These are phyloP conservation scores for Brassicogethes aeneus DNA, from an alignment of 2,888 invertebrate genomes.

Conservation along the genomic window DNA sequence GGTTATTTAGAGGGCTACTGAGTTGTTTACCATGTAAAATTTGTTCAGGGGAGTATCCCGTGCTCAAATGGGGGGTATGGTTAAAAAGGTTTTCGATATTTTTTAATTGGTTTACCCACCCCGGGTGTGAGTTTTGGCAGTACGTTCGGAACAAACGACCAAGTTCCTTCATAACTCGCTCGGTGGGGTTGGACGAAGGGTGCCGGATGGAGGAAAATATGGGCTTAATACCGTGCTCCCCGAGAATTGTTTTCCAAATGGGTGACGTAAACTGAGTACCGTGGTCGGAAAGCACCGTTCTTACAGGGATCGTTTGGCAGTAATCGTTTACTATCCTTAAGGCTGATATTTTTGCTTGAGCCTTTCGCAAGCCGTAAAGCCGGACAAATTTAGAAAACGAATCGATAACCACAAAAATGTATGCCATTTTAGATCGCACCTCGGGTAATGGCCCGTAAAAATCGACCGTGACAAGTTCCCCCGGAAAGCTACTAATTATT, in stretches of 20 bases:
- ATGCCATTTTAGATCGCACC: constrained; percentile 10
- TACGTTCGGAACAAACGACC: constrained; percentile 6
- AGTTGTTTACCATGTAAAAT: constrained; percentile 6
- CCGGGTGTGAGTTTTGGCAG: background rate
- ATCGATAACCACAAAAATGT: constrained; percentile 20
- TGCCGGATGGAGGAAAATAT: constrained; percentile 2
- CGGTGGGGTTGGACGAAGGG: constrained; percentile 5
- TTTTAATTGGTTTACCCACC: constrained; percentile 3
- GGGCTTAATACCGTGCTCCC: background rate
- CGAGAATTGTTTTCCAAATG: constrained; percentile 9
- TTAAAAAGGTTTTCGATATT: constrained; percentile 8
- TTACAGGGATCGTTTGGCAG: background rate
- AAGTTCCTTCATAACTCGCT: constrained; percentile 4
- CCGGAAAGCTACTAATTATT: too few relatives aligned
- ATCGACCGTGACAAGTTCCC: background rate
- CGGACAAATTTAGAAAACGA: constrained; percentile 20
- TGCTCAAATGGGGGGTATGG: constrained; percentile 10
- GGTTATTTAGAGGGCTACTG: too few relatives aligned
- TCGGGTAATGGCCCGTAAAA: constrained; percentile 13
- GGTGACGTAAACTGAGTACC: constrained; percentile 6
- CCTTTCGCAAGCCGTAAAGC: constrained; percentile 14
- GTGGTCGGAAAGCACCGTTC: background rate
- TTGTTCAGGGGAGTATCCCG: constrained; percentile 7
- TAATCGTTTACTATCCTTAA: background rate
- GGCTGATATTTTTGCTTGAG: background rate